Evolutionary conservation across 1,140 invertebrate species (phyloP).

Genomic region (Euborellia annulipes): DNA sequence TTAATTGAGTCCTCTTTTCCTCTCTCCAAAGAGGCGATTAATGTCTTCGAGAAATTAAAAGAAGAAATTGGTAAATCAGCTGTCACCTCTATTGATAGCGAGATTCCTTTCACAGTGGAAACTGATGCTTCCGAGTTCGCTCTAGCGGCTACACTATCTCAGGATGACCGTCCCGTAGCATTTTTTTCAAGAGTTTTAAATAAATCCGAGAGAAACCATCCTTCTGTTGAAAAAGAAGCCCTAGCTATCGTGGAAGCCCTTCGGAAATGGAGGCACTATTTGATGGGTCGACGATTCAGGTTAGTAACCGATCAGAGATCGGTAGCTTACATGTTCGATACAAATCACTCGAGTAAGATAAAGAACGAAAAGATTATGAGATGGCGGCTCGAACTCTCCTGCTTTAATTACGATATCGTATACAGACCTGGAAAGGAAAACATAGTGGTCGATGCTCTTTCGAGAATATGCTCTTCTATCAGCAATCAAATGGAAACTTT

Average conservation of each 20-base stretch:
- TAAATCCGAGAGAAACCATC: neutral
- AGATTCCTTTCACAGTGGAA: constrained; percentile 3
- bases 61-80: too few relatives aligned
- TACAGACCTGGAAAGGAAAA: neutral
- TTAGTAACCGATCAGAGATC: constrained; percentile 17
- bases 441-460: neutral
- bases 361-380: neutral
- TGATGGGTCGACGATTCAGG: constrained; percentile 13
- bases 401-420: constrained; percentile 11
- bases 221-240: too few relatives aligned
- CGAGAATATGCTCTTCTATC: neutral
- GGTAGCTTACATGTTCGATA: constrained; percentile 8
- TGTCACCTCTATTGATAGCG: too few relatives aligned
- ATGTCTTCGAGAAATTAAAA: too few relatives aligned
- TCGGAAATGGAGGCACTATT: neutral
- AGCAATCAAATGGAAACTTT: constrained; percentile 3
- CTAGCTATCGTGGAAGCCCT: neutral
- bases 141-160: neutral
- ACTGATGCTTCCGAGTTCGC: neutral
- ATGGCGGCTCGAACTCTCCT: constrained; percentile 16
- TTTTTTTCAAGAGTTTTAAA: neutral
- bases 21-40: too few relatives aligned
- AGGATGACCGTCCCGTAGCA: neutral
- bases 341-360: neutral
- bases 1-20: too few relatives aligned